Evolutionary conservation across 2,888 invertebrate genomes (phyloP).

Genomic region (Carcina quercana): DNA sequence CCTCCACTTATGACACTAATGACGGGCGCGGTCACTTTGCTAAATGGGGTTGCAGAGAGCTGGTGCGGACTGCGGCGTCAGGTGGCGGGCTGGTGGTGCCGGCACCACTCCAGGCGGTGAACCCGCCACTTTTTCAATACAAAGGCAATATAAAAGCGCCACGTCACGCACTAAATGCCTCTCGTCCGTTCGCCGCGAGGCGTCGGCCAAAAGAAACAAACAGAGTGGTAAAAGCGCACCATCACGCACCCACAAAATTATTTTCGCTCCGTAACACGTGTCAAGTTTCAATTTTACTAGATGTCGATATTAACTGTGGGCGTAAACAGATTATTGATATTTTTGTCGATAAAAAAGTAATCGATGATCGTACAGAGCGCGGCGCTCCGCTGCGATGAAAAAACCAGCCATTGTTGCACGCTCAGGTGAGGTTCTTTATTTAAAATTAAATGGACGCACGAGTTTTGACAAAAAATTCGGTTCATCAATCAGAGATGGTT

Average conservation of each 20-base stretch:
- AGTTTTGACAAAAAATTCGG: constrained; percentile 56
- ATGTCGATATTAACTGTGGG: constrained; percentile 72
- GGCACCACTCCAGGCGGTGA: constrained; percentile 25
- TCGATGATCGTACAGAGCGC: constrained; percentile 66
- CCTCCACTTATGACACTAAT: constrained; percentile 46
- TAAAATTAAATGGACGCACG: constrained; percentile 51
- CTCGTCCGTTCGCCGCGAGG: constrained; percentile 39
- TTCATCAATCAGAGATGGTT: constrained; percentile 69
- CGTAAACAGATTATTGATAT: constrained; percentile 73
- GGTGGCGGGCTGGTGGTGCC: constrained; percentile 27
- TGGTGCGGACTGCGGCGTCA: constrained; percentile 33
- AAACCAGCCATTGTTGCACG: constrained; percentile 63
- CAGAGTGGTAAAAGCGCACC: constrained; percentile 59
- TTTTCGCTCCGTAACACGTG: constrained; percentile 71
- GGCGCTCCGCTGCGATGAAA: constrained; percentile 50
- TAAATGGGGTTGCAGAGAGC: constrained; percentile 36
- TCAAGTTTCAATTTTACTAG: constrained; percentile 70
- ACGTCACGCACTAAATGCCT: constrained; percentile 70
- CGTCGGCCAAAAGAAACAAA: constrained; percentile 67
- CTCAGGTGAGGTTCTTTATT: constrained; percentile 47
- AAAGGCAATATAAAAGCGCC: constrained; percentile 65
- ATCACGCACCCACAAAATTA: constrained; percentile 69
- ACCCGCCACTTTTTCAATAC: constrained; percentile 58
- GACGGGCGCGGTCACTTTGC: constrained; percentile 34
- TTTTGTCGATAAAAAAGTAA: constrained; percentile 70